Evolutionary conservation across 2,797 vertebrate genomes (phyloP), one percentile per base, ranked within the genome.

Genomic region (Schizothorax lantsangensis): DNA sequence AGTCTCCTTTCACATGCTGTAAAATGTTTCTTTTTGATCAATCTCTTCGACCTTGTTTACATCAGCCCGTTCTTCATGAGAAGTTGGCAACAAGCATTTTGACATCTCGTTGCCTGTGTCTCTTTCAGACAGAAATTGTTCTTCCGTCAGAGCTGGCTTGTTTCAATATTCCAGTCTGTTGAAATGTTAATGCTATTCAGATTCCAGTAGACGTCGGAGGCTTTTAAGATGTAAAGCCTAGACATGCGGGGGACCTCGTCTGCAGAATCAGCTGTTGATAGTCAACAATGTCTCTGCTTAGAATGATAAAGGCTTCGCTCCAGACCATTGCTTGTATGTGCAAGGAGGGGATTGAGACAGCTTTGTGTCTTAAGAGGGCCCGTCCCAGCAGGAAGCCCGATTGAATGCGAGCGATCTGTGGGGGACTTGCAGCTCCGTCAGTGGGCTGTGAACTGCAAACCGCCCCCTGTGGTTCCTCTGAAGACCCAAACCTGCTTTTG

Each of bases 161-260:
- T 69, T 79, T 26, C 23, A 69, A 43, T 82, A 77, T 69, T 47
- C 43, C 68, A 69, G 75, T 79, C 74, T 87, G 81, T 87, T 84
- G 49, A 83, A 87, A 87, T 84, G 86, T 62, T 84, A 84, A 84
- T 84, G 52, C 77, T 79, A 87, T 87, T 87, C 74, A 84, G 86
- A 87, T 79, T 87, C 40, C 49, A 8, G 74, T 72, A 73, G 86
- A 84, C 21, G 30, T 84, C 30, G 12, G 40, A 84, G 75, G 54
- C 81, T 75, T 86, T 81, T 75, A 86, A 84, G 75, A 79, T 84
- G 81, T 87, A 81, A 79, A 66, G 69, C 57, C 45, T 23, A 86
- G 79, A 86, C 78, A 81, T 86, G 69, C 79, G 11, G 57, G 85
- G 85, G 71, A 81, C 85, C 85, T 81, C 52, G 43, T 86, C 79